phyloP scores from a whole-genome alignment of 2,113 vertebrate genomes.

The Gambusia holbrooki region DNA sequence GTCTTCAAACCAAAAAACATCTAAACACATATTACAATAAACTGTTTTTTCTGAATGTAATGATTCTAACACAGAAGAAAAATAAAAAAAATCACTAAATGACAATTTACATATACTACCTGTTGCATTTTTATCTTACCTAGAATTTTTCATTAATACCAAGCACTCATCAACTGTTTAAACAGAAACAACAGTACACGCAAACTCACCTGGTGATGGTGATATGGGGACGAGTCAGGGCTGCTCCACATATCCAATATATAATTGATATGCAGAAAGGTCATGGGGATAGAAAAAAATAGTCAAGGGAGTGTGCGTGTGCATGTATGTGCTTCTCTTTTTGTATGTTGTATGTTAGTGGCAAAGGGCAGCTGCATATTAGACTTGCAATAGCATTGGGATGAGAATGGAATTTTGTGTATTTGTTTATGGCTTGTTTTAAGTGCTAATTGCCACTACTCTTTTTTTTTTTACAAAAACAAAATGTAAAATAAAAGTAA shows the following conservation, averaged over 20 bases:
- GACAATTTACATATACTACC: background rate
- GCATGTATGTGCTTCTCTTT: no score
- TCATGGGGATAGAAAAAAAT: background rate
- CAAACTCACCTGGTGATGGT: conserved; percentile 2
- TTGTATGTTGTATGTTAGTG: background rate
- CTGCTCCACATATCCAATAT: background rate
- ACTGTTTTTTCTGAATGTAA: no score
- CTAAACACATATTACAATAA: no score
- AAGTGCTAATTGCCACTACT: no score
- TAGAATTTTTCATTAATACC: background rate
- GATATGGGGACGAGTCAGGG: background rate
- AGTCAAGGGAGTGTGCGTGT: background rate
- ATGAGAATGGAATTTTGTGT: background rate
- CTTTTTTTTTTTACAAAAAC: no score
- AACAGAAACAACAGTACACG: background rate
- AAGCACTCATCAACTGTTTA: background rate
- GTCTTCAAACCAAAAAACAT: no score
- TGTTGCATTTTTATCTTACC: background rate
- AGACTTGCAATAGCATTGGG: no score
- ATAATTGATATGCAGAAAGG: background rate
- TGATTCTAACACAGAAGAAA: background rate
- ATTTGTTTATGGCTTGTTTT: background rate
- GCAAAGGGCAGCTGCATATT: no score
- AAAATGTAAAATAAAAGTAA: no score
- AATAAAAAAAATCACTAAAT: background rate